A percentile compares a stretch with the other conserved stretches of the same genome.
Conservation (phyloP, 2,888 invertebrate genomes). For the Cerastoderma edule region DNA sequence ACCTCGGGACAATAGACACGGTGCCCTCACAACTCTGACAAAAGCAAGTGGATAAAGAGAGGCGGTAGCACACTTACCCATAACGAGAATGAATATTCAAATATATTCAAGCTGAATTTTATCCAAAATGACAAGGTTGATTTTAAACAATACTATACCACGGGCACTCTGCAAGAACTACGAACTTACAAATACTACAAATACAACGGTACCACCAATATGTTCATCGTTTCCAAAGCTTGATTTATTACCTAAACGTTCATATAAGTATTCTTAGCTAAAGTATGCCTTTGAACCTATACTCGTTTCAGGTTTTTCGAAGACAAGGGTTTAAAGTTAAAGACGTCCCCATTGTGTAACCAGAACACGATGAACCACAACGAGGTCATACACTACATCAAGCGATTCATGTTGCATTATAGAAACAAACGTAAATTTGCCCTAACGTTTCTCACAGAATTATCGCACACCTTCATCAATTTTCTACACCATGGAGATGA, state of each 20-base stretch:
- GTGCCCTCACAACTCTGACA: too few species aligned
- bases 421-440: constrained; percentile 89
- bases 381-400: constrained; percentile 87
- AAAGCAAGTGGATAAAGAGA: too few species aligned
- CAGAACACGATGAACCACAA: constrained; percentile 30
- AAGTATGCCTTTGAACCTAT: not conserved
- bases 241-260: not conserved
- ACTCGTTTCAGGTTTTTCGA: constrained; percentile 20
- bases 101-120: not conserved
- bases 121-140: not conserved
- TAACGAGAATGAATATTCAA: too few species aligned
- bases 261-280: not conserved
- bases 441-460: constrained; percentile 92
- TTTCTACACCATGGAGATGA: constrained; percentile 90
- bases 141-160: not conserved
- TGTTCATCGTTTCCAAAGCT: not conserved
- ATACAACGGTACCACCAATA: not conserved
- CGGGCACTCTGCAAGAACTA: not conserved
- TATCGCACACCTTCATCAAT: constrained; percentile 94
- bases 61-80: too few species aligned
- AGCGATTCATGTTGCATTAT: constrained; percentile 86
- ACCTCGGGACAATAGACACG: too few species aligned
- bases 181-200: not conserved
- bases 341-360: constrained; percentile 13
- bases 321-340: constrained; percentile 18